Evolutionary conservation across 2,113 vertebrate species (phyloP).

Genomic region (Plestiodon gilberti): DNA sequence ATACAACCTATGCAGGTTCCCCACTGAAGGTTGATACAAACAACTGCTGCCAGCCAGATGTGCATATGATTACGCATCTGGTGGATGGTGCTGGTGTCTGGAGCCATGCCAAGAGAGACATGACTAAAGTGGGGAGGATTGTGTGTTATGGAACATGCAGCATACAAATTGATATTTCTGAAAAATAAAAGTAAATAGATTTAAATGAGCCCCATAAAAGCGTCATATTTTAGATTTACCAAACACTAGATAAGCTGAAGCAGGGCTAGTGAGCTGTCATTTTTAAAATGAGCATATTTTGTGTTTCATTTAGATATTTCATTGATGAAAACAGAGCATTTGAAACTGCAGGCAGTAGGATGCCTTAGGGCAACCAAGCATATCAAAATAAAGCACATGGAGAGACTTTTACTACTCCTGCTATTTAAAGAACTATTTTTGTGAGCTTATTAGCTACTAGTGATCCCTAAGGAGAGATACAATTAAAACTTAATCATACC

Average conservation of each 20-base stretch:
- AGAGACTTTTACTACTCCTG: conserved; percentile 72
- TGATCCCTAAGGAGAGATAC: conserved; percentile 83
- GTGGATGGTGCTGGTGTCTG: background rate
- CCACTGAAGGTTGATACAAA: background rate
- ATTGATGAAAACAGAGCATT: conserved; percentile 70
- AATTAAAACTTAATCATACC: conserved; percentile 85
- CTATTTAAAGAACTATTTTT: conserved; percentile 84
- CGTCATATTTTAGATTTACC: conserved; percentile 11
- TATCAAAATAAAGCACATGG: conserved; percentile 72
- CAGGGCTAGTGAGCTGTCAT: conserved; percentile 23
- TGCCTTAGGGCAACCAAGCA: conserved; percentile 64
- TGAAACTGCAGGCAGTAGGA: conserved; percentile 61
- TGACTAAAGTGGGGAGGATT: conserved; percentile 32
- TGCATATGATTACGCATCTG: background rate
- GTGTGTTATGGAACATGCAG: conserved; percentile 10
- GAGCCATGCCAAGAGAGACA: background rate
- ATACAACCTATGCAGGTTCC: background rate
- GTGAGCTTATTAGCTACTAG: conserved; percentile 80
- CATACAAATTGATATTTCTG: conserved; percentile 35
- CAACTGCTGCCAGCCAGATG: background rate
- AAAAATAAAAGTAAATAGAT: conserved; percentile 29
- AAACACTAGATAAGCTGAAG: conserved; percentile 1
- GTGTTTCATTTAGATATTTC: conserved; percentile 65
- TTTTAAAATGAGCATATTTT: conserved; percentile 55
- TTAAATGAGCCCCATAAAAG: conserved; percentile 1